Evolutionary conservation across 2,888 invertebrate species (phyloP).

Genomic region (Conus canariensis): DNA sequence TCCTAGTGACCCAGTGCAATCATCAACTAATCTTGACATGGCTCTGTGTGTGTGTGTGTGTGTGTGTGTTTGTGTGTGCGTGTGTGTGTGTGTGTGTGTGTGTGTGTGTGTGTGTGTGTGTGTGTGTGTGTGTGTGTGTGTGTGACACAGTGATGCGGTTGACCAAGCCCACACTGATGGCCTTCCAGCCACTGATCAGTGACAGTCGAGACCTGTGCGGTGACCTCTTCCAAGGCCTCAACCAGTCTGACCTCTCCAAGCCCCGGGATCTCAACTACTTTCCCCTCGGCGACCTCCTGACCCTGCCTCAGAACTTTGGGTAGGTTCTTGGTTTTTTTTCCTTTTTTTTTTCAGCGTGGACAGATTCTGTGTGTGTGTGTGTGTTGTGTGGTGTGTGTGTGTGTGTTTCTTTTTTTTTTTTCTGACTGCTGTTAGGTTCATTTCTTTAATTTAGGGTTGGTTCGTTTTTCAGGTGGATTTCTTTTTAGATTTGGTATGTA

Average conservation of each 20-base stretch:
- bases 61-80: neutral
- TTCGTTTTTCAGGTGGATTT: no score
- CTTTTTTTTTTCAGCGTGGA: neutral
- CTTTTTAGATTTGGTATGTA: no score
- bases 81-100: neutral
- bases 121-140: constrained; percentile 6
- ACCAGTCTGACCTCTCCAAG: constrained; percentile 90
- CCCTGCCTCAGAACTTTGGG: constrained; percentile 98
- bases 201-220: constrained; percentile 92
- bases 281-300: constrained; percentile 91
- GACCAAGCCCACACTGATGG: constrained; percentile 93
- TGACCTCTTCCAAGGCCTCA: constrained; percentile 87
- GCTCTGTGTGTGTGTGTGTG: neutral
- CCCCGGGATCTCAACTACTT: constrained; percentile 84
- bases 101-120: neutral
- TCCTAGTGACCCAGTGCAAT: no score
- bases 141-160: constrained; percentile 90
- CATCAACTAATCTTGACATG: no score
- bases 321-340: constrained; percentile 69
- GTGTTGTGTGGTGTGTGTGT: no score
- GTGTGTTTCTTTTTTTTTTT: no score
- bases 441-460: no score
- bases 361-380: no score
- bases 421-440: no score
- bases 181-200: constrained; percentile 84